These are phyloP conservation scores for Sisyra nigra DNA, from an alignment of 2,888 invertebrate species.

Conservation along the genomic window DNA sequence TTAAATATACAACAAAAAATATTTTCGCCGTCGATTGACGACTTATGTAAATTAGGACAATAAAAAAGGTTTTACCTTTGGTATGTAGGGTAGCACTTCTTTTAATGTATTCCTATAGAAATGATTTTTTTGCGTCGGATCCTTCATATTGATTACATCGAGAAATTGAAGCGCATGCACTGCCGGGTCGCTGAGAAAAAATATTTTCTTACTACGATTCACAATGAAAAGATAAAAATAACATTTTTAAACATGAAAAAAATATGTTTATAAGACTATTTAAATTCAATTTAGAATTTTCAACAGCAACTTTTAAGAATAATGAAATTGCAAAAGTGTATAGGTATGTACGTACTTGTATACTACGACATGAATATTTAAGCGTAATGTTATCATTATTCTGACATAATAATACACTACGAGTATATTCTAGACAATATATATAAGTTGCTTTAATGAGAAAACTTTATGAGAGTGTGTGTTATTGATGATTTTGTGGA, in stretches of 20 bases:
- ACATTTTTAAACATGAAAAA: not conserved
- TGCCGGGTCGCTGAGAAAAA: constrained; percentile 55
- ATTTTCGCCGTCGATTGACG: not conserved
- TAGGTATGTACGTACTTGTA: too few species aligned
- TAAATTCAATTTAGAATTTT: not conserved
- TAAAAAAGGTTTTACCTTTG: constrained; percentile 47
- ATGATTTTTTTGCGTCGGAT: constrained; percentile 71
- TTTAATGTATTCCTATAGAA: constrained; percentile 79
- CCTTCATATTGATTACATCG: constrained; percentile 85
- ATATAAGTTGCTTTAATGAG: too few species aligned
- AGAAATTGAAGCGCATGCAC: constrained; percentile 86
- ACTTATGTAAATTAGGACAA: not conserved
- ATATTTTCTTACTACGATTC: not conserved
- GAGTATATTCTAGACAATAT: too few species aligned
- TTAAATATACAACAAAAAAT: not conserved
- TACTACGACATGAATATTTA: too few species aligned
- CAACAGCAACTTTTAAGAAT: not conserved
- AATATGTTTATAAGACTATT: not conserved
- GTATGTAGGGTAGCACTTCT: constrained; percentile 75
- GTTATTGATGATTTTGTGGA: too few species aligned
- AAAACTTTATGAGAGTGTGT: too few species aligned
- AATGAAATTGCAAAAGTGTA: too few species aligned
- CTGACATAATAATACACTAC: too few species aligned
- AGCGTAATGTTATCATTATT: too few species aligned
- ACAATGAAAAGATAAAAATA: constrained; percentile 1